A percentile compares a stretch with the other conserved stretches of the same genome.
Evolutionary conservation across 2,113 vertebrate species (phyloP).

Genomic region (Apaloderma vittatum): DNA sequence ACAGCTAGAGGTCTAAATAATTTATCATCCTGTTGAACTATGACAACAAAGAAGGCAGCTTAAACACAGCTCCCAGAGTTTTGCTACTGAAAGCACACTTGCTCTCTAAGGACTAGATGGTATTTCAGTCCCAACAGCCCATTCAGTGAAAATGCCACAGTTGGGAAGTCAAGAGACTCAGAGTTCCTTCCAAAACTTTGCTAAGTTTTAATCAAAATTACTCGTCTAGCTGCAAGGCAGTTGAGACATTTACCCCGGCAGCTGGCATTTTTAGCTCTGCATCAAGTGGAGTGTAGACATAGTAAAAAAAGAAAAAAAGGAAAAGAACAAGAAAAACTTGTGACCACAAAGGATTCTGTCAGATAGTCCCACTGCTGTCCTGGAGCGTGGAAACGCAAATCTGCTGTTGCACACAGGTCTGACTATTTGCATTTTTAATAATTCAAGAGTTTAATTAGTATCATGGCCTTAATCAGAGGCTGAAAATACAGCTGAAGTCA

Average conservation of each 20-base stretch:
- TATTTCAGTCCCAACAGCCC: constrained; percentile 24
- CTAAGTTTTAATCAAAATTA: constrained; percentile 24
- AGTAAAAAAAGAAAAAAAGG: too few relatives aligned
- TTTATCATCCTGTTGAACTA: not conserved
- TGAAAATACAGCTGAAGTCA: constrained; percentile 79
- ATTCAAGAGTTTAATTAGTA: constrained; percentile 81
- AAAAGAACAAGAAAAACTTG: not conserved
- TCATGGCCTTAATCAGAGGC: constrained; percentile 77
- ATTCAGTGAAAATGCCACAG: constrained; percentile 17
- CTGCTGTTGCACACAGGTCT: constrained; percentile 58
- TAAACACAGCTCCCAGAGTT: not conserved
- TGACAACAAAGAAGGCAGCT: not conserved
- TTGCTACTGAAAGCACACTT: not conserved
- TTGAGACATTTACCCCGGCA: not conserved
- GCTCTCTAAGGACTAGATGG: not conserved
- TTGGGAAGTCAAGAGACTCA: not conserved
- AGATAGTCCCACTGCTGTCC: constrained; percentile 19
- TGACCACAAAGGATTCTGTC: not conserved
- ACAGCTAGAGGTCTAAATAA: not conserved
- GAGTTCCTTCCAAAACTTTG: not conserved
- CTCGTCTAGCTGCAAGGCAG: not conserved
- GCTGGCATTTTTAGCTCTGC: not conserved
- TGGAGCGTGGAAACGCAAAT: not conserved
- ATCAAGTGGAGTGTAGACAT: not conserved
- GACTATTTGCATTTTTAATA: constrained; percentile 80